Conservation (phyloP, 1,140 invertebrate species). For the Drosophila miranda region DNA sequence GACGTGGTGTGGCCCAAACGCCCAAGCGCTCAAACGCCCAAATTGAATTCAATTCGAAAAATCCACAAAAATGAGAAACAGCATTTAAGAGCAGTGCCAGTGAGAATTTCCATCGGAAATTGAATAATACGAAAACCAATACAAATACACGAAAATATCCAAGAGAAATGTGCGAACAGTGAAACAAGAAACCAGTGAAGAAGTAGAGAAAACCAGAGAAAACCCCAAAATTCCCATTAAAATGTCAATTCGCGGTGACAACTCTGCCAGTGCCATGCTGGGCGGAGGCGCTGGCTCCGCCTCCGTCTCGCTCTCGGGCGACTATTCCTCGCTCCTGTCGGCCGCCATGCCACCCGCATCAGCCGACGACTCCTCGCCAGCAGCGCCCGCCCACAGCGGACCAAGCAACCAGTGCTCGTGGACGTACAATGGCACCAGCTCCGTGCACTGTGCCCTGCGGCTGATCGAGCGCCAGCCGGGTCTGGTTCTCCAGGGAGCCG, state of each 20-base stretch:
- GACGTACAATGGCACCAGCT: constrained; percentile 85
- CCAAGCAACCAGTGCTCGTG: constrained; percentile 84
- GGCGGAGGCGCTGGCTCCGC: constrained; percentile 56
- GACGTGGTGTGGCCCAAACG: constrained; percentile 55
- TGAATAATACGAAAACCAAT: constrained; percentile 7
- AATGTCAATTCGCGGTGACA: constrained; percentile 58
- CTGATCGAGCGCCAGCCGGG: constrained; percentile 86
- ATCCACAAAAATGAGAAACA: constrained; percentile 28
- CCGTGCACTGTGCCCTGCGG: constrained; percentile 87
- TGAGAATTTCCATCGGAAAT: constrained; percentile 35
- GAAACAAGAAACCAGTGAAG: constrained; percentile 23
- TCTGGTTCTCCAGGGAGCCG: constrained; percentile 86
- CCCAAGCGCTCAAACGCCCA: too few species aligned
- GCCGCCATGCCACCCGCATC: constrained; percentile 15
- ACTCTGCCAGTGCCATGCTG: constrained; percentile 58
- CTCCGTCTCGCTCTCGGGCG: constrained; percentile 59
- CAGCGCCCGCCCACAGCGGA: constrained; percentile 38
- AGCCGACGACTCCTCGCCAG: constrained; percentile 15
- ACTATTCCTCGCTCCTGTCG: constrained; percentile 54
- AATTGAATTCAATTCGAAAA: constrained; percentile 18
- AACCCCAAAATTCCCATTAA: constrained; percentile 22
- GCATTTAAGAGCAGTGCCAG: constrained; percentile 15
- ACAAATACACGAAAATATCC: constrained; percentile 3
- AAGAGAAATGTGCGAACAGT: constrained; percentile 48
- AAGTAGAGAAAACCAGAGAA: constrained; percentile 2